Base-by-base conservation (phyloP, 2,797 vertebrate species). In the Neomorphus geoffroyi region DNA sequence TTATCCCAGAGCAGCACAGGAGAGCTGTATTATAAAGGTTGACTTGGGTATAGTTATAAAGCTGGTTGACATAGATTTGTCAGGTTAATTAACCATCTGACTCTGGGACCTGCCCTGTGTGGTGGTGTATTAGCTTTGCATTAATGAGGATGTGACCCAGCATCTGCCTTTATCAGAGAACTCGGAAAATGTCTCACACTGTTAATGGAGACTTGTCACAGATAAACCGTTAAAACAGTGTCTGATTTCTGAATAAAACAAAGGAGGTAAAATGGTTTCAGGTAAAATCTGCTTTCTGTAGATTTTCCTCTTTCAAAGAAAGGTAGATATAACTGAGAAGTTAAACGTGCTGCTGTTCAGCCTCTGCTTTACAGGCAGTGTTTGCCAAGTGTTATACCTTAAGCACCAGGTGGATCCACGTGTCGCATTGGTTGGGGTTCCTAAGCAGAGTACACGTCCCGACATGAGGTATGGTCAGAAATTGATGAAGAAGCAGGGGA, bases 391-490 rank as follows among this genome's bases (percentile, higher is more conserved):
- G 15, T 28, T 62, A 19, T 11, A 24, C 19, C 48, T 22, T 17
- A 32, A 27, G 13, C 23, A 50, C 3, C 8, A 56, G 11, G 27
- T 5, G 9, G 10, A 12, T 6, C 5, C 1, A 0, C 2, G 4
- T 6, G 3, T 21, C 30, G n/a, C n/a, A n/a, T n/a, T 61, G 14
- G 11, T 14, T 41, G 57, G 10, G 54, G 16, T 24, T 53, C 21
- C 37, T 43, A 72, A 50, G 15, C 19, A 73, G 15, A 69, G 17
- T 7, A 27, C 7, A 0, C 5, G 7, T 35, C 26, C 23, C 33
- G 33, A 21, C 26, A 11, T 6, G 18, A 72, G 12, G 9, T 7
- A 6, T 12, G 30, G 60, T 41, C 41, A 75, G 54, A 57, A 89
- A 45, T 0, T 53, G 30, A 15, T 43, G 9, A 3, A 75, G 15